A percentile compares a stretch with the other conserved stretches of the same genome.
Conservation (phyloP, 2,113 vertebrate species). For the Recurvirostra avosetta region DNA sequence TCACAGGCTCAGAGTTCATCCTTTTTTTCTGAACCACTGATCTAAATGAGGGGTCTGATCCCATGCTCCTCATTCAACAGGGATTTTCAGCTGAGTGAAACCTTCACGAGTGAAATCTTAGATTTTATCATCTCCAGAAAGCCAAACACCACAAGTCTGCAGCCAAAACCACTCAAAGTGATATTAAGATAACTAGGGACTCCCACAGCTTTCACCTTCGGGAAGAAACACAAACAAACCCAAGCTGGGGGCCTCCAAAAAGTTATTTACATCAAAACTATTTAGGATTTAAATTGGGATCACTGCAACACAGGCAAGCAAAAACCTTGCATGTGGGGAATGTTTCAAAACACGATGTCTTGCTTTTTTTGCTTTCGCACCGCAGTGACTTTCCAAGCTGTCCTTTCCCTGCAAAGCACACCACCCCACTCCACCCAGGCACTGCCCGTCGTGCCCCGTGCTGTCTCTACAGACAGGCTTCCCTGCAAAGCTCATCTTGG, state of each 20-base stretch:
- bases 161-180: background rate
- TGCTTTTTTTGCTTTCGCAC: background rate
- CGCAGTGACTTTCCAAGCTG: no score
- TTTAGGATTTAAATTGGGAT: background rate
- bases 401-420: no score
- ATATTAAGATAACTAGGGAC: background rate
- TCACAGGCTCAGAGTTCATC: background rate
- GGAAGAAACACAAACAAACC: background rate
- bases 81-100: background rate
- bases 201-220: background rate
- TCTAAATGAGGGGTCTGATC: slow-evolving; percentile 14
- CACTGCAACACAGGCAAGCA: background rate
- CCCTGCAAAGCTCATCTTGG: background rate
- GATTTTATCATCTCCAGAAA: background rate
- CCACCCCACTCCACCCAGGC: no score
- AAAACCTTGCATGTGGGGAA: background rate
- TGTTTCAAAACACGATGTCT: accelerated
- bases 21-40: background rate
- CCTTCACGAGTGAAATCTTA: background rate
- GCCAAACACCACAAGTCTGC: background rate
- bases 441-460: no score
- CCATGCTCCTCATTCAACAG: background rate
- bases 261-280: background rate
- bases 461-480: no score
- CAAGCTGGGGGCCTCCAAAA: background rate